These are phyloP conservation scores for Rutpela maculata DNA, from an alignment of 2,888 invertebrate species.

Conservation along the genomic window DNA sequence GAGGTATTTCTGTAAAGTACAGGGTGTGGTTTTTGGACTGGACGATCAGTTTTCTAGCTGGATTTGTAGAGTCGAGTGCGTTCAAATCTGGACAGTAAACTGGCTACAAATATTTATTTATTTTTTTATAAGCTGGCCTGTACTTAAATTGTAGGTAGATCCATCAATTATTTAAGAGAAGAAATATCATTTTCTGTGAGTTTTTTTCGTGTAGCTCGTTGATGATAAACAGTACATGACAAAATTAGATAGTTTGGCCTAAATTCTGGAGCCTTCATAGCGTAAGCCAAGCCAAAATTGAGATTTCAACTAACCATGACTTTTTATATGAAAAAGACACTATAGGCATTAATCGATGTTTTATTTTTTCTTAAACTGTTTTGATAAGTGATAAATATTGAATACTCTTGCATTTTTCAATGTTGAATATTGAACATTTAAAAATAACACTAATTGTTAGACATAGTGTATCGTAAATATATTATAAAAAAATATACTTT, in stretches of 20 bases:
- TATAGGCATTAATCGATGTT: slow-evolving; percentile 46
- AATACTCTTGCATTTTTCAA: slow-evolving; percentile 58
- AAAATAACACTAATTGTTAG: slow-evolving; percentile 58
- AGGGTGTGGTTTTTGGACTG: slow-evolving; percentile 44
- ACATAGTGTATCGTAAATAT: slow-evolving; percentile 57
- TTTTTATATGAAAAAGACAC: slow-evolving; percentile 40
- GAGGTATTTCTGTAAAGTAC: slow-evolving; percentile 63
- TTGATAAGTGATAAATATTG: slow-evolving; percentile 49
- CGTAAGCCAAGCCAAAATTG: slow-evolving; percentile 49
- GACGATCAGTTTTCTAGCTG: slow-evolving; percentile 39
- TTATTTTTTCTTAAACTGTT: slow-evolving; percentile 39
- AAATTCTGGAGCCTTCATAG: slow-evolving; percentile 50
- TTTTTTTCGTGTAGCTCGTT: slow-evolving; percentile 54
- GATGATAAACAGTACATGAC: slow-evolving; percentile 43
- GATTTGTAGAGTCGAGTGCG: slow-evolving; percentile 15
- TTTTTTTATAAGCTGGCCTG: slow-evolving; percentile 52
- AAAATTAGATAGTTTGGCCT: slow-evolving; percentile 51
- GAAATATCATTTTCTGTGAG: slow-evolving; percentile 57
- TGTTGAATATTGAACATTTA: slow-evolving; percentile 54
- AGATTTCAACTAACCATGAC: slow-evolving; percentile 44
- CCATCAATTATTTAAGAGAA: slow-evolving; percentile 47
- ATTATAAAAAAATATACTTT: slow-evolving; percentile 57
- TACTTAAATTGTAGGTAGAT: slow-evolving; percentile 52
- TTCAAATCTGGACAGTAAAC: slow-evolving; percentile 38
- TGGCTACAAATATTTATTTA: slow-evolving; percentile 48